These are phyloP conservation scores for Spizaetus ornatus DNA, from an alignment of 2,113 vertebrate species.

Conservation along the genomic window DNA sequence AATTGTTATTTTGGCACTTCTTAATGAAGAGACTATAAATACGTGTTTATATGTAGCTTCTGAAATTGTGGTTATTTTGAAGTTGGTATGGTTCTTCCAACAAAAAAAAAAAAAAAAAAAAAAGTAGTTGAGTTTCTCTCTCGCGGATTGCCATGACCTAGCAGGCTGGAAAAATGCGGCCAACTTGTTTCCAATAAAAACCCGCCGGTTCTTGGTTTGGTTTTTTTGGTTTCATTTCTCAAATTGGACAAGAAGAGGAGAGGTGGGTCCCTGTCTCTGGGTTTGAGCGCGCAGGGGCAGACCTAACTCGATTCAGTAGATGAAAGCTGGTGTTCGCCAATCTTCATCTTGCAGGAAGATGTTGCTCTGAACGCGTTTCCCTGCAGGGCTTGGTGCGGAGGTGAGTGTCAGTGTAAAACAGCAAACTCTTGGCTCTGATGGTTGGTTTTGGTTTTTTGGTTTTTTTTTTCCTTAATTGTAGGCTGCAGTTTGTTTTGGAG, in stretches of 20 bases:
- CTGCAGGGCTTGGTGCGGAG: background rate
- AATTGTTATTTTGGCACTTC: background rate
- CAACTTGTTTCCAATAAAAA: background rate
- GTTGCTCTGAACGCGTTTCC: fast-evolving
- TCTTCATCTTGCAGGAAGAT: background rate
- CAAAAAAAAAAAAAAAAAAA: background rate
- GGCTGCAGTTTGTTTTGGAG: background rate
- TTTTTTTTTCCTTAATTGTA: background rate
- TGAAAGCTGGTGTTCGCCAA: background rate
- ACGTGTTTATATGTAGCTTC: background rate
- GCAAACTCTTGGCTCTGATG: background rate
- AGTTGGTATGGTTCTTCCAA: background rate
- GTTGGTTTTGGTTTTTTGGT: background rate
- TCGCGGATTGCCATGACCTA: background rate
- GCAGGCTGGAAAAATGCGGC: background rate
- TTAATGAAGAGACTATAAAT: background rate
- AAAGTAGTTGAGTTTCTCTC: background rate
- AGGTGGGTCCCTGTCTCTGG: background rate
- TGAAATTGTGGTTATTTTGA: slow-evolving; percentile 40
- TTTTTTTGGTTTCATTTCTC: background rate
- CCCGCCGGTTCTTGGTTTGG: background rate
- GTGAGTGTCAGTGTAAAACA: background rate
- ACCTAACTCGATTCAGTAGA: too few species aligned
- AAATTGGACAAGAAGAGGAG: background rate
- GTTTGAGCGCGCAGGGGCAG: fast-evolving